Evolutionary conservation across 2,113 vertebrate genomes (phyloP).

Genomic region (Ochotona princeps): DNA sequence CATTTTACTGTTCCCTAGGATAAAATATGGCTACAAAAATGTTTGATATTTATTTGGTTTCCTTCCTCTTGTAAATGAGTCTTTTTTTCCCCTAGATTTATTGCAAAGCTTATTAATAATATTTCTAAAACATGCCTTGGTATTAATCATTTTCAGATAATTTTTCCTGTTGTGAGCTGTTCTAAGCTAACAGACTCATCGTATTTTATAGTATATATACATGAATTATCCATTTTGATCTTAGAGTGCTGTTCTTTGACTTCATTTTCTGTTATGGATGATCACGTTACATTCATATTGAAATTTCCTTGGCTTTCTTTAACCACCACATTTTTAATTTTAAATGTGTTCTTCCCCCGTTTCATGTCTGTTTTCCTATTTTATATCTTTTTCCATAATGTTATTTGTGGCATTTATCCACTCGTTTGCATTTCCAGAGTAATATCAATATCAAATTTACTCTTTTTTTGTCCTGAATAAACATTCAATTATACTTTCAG

Average conservation of each 20-base stretch:
- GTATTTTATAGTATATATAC: not conserved
- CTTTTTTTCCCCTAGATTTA: not conserved
- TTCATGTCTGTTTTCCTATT: not conserved
- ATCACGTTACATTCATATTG: not conserved
- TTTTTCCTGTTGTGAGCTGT: not conserved
- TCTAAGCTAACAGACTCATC: not conserved
- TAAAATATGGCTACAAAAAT: not conserved
- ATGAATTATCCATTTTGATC: not conserved
- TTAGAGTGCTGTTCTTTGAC: not conserved
- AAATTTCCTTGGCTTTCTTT: not conserved
- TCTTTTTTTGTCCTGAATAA: not conserved
- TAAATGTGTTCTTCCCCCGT: not conserved
- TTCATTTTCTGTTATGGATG: not conserved
- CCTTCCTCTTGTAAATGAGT: not conserved
- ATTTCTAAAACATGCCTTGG: not conserved
- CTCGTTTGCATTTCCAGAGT: not conserved
- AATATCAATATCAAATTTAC: constrained; percentile 9
- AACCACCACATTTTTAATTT: not conserved
- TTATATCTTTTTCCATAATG: not conserved
- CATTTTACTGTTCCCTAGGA: not conserved
- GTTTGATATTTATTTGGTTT: not conserved
- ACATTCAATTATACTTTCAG: not conserved
- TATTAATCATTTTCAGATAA: not conserved
- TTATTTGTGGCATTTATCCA: not conserved
- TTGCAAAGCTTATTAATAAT: not conserved